Conservation (phyloP, 2,113 vertebrate genomes). For the Poeciliopsis turrubarensis region DNA sequence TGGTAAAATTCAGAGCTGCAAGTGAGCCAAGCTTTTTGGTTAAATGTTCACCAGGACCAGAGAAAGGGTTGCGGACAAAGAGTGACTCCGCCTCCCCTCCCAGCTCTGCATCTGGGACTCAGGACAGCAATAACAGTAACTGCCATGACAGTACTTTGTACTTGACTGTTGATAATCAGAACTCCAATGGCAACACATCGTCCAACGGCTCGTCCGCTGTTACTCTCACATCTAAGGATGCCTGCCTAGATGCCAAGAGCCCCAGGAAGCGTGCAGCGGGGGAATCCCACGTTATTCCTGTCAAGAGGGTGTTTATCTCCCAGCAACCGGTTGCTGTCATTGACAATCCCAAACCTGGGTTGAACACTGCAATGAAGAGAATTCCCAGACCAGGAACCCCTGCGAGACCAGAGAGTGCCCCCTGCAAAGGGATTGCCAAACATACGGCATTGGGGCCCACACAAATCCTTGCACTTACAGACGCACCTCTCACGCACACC, state of each 20-base stretch:
- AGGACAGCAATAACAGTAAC: constrained; percentile 85
- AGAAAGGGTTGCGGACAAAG: constrained; percentile 84
- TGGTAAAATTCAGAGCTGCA: constrained; percentile 83
- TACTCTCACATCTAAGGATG: constrained; percentile 80
- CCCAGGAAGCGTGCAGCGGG: constrained; percentile 85
- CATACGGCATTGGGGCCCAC: constrained; percentile 75
- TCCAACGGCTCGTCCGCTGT: constrained; percentile 78
- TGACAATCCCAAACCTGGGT: constrained; percentile 80
- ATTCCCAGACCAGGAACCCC: constrained; percentile 80
- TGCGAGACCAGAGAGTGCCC: constrained; percentile 82
- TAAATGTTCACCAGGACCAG: constrained; percentile 81
- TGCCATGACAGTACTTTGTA: constrained; percentile 84
- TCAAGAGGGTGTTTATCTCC: constrained; percentile 92
- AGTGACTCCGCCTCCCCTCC: constrained; percentile 78
- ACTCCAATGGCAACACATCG: constrained; percentile 82
- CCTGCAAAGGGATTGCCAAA: constrained; percentile 80
- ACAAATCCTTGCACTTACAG: constrained; percentile 80
- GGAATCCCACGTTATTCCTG: constrained; percentile 89
- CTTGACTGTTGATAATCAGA: constrained; percentile 86
- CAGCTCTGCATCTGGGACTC: constrained; percentile 79
- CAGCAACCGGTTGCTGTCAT: constrained; percentile 76
- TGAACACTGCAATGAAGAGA: constrained; percentile 79
- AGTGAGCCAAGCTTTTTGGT: constrained; percentile 82
- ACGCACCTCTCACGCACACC: constrained; percentile 77
- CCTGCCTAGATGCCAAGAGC: constrained; percentile 84